Conservation (phyloP, 2,797 vertebrate species). For the Steatocranus sp. region DNA sequence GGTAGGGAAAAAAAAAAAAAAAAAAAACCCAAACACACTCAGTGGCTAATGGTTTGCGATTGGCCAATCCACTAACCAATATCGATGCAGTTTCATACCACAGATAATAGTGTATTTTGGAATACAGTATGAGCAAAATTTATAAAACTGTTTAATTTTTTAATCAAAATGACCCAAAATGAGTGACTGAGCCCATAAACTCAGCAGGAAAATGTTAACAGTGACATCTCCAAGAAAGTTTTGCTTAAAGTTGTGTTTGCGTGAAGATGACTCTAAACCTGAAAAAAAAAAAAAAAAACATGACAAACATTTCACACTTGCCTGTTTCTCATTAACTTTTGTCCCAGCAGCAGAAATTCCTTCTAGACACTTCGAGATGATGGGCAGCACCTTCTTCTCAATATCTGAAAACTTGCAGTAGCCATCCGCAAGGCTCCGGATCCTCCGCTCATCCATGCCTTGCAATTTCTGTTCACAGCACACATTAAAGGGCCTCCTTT, state of each 20-base stretch:
- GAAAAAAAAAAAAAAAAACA: background rate
- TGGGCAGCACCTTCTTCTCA: constrained; percentile 89
- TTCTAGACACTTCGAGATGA: constrained; percentile 91
- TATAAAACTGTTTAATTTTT: background rate
- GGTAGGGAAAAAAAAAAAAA: no score
- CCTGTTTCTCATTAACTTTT: constrained; percentile 85
- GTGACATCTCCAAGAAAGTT: background rate
- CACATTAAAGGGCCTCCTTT: background rate
- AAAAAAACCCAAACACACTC: background rate
- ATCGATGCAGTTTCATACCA: background rate
- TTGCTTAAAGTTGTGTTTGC: background rate
- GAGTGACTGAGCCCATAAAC: background rate
- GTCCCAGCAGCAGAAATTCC: constrained; percentile 84
- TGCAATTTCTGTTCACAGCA: constrained; percentile 84
- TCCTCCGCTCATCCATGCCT: constrained; percentile 92
- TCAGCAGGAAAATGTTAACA: background rate
- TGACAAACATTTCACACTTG: background rate
- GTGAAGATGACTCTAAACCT: background rate
- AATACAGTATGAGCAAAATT: background rate
- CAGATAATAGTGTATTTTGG: background rate
- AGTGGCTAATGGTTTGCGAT: background rate
- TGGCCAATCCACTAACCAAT: background rate
- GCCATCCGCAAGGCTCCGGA: constrained; percentile 83
- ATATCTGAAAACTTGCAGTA: constrained; percentile 90
- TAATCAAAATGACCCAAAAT: background rate